These are phyloP conservation scores for Catalaphyllia jardinei DNA, from an alignment of 64 coral and sea anemone genomes.

Conservation along the genomic window DNA sequence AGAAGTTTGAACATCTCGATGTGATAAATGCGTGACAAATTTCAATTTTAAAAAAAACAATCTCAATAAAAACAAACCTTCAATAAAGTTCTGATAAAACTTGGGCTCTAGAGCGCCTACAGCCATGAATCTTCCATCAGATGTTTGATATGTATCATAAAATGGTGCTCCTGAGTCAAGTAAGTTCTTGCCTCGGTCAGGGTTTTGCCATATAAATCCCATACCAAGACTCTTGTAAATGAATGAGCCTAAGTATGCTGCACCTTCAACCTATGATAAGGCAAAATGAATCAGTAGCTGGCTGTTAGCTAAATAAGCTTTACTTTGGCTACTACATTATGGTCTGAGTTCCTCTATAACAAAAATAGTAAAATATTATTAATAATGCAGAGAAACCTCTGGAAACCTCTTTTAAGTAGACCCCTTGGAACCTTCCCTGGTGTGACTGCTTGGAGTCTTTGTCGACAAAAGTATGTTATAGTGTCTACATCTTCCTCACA, in stretches of 20 bases:
- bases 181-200: constrained; percentile 74
- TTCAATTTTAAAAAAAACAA: neutral
- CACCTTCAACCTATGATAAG: constrained; percentile 78
- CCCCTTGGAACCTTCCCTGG: too few relatives aligned
- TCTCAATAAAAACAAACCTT: constrained; percentile 45
- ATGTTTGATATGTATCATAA: constrained; percentile 89
- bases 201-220: constrained; percentile 61
- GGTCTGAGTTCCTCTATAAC: too few relatives aligned
- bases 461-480: too few relatives aligned
- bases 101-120: constrained; percentile 91
- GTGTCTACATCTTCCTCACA: too few relatives aligned
- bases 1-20: too few relatives aligned
- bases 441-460: too few relatives aligned
- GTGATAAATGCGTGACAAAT: too few relatives aligned
- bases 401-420: too few relatives aligned
- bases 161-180: constrained; percentile 93
- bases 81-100: constrained; percentile 76
- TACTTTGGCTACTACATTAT: too few relatives aligned
- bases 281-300: neutral
- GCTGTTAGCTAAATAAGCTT: neutral
- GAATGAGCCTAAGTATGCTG: constrained; percentile 74
- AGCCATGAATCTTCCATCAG: constrained; percentile 84
- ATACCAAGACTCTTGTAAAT: constrained; percentile 64
- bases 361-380: too few relatives aligned
- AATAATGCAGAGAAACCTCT: too few relatives aligned